Conservation (phyloP, 1,140 invertebrate genomes). For the Phortica variegata region DNA sequence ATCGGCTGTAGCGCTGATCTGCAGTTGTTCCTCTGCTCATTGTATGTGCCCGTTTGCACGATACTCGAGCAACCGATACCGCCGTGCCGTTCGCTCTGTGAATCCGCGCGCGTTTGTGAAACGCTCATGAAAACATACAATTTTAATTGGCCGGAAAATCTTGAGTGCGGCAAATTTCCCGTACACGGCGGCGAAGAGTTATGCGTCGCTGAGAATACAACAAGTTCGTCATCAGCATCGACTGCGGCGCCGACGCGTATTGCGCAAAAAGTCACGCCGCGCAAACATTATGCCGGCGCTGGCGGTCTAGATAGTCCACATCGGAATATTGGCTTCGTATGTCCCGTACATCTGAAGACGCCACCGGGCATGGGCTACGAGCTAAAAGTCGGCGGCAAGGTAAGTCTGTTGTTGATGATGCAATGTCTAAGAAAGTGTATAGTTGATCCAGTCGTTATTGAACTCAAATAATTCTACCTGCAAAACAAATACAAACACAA, state of each 20-base stretch:
- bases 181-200: slow-evolving; percentile 66
- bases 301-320: slow-evolving; percentile 40
- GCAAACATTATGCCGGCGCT: slow-evolving; percentile 41
- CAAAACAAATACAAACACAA: too few species aligned
- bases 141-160: slow-evolving; percentile 89
- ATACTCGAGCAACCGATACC: slow-evolving; percentile 87
- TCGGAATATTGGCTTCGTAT: slow-evolving; percentile 79
- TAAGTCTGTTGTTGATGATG: too few species aligned
- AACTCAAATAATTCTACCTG: too few species aligned
- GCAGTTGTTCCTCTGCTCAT: slow-evolving; percentile 93
- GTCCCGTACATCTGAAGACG: slow-evolving; percentile 82
- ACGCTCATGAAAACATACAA: slow-evolving; percentile 89
- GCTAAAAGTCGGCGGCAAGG: slow-evolving; percentile 78
- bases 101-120: slow-evolving; percentile 90
- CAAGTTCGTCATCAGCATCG: slow-evolving; percentile 53
- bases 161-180: slow-evolving; percentile 91
- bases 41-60: slow-evolving; percentile 95
- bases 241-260: slow-evolving; percentile 38
- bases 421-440: too few species aligned
- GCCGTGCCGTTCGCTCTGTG: slow-evolving; percentile 88
- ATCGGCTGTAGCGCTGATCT: slow-evolving; percentile 92
- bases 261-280: slow-evolving; percentile 37
- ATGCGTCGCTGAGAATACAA: slow-evolving; percentile 86
- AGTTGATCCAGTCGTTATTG: too few species aligned
- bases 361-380: slow-evolving; percentile 75